Percentiles rank a stretch among this genome's conserved stretches.
phyloP scores from a whole-genome alignment of 2,797 vertebrate species.

The Enteromius fasciolatus region DNA sequence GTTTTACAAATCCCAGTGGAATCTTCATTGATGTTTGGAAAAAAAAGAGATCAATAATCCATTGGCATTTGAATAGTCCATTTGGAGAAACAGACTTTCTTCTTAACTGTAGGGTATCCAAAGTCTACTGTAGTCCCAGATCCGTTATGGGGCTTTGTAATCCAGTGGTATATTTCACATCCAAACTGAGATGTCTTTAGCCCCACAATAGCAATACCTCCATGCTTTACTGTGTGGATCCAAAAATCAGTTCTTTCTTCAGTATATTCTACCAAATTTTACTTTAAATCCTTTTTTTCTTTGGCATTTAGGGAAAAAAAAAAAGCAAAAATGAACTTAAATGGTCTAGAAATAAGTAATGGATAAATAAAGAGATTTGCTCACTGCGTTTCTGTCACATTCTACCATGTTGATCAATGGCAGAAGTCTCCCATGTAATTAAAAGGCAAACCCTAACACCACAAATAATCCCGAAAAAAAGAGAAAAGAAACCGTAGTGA shows the following conservation, averaged over 20 bases:
- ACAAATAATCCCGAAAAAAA: slow-evolving; percentile 77
- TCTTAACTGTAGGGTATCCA: slow-evolving; percentile 68
- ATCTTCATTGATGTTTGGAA: slow-evolving; percentile 31
- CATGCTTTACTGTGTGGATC: slow-evolving; percentile 67
- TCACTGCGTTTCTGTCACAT: slow-evolving; percentile 74
- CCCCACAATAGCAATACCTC: slow-evolving; percentile 66
- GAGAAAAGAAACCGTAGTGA: slow-evolving; percentile 66
- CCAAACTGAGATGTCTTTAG: slow-evolving; percentile 63
- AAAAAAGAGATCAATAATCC: slow-evolving; percentile 54
- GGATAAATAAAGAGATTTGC: slow-evolving; percentile 68
- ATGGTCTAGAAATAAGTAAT: slow-evolving; percentile 63
- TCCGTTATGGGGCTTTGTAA: slow-evolving; percentile 70
- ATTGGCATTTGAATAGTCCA: slow-evolving; percentile 39
- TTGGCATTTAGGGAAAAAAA: slow-evolving; percentile 57
- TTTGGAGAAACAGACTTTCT: slow-evolving; percentile 45
- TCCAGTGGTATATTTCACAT: slow-evolving; percentile 71
- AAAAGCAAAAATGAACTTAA: slow-evolving; percentile 62
- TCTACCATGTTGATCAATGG: slow-evolving; percentile 72
- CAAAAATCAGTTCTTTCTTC: slow-evolving; percentile 67
- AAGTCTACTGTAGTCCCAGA: slow-evolving; percentile 71
- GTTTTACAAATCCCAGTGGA: slow-evolving; percentile 50
- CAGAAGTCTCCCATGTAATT: slow-evolving; percentile 77
- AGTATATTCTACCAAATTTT: slow-evolving; percentile 47
- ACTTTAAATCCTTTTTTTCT: slow-evolving; percentile 59
- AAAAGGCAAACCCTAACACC: slow-evolving; percentile 75